A percentile compares a stretch with the other conserved stretches of the same genome.
Evolutionary conservation across 2,888 invertebrate species (phyloP).

Genomic region (Drosophila meridiana): DNA sequence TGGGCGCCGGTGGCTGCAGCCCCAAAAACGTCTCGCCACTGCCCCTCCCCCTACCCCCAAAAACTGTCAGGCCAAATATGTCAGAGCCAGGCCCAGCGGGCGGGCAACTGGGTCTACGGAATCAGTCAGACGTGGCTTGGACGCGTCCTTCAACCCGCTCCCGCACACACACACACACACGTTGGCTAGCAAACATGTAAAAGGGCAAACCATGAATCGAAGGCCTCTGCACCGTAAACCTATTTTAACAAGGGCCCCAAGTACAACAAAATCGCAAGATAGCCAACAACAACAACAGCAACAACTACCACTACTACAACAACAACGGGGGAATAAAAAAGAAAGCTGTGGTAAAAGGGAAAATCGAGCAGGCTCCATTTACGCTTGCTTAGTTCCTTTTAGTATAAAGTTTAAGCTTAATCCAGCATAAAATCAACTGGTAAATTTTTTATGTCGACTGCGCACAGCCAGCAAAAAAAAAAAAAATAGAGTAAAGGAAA

Average conservation of each 20-base stretch:
- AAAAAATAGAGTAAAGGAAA: slow-evolving; percentile 4
- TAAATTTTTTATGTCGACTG: slow-evolving; percentile 76
- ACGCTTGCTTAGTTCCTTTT: slow-evolving; percentile 82
- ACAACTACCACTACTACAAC: background rate
- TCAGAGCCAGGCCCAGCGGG: slow-evolving; percentile 18
- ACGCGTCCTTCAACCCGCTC: slow-evolving; percentile 54
- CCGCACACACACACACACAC: slow-evolving; percentile 15
- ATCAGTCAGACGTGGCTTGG: slow-evolving; percentile 61
- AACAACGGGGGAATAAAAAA: slow-evolving; percentile 3
- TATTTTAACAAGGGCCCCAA: slow-evolving; percentile 73
- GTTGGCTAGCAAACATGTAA: slow-evolving; percentile 24
- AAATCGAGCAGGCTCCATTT: slow-evolving; percentile 59
- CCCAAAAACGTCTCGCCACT: slow-evolving; percentile 6
- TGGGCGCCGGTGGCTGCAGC: slow-evolving; percentile 1
- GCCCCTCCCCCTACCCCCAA: background rate
- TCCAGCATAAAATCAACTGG: slow-evolving; percentile 82
- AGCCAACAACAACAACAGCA: slow-evolving; percentile 38
- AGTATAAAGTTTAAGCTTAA: slow-evolving; percentile 82
- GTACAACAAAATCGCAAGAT: slow-evolving; percentile 48
- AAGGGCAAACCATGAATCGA: slow-evolving; percentile 60
- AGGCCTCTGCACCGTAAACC: slow-evolving; percentile 61
- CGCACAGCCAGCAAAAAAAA: slow-evolving; percentile 47
- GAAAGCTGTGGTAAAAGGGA: slow-evolving; percentile 16
- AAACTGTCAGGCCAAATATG: slow-evolving; percentile 70
- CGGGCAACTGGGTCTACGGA: slow-evolving; percentile 24